Conservation (phyloP, 2,888 invertebrate genomes). For the Theodoxus fluviatilis region DNA sequence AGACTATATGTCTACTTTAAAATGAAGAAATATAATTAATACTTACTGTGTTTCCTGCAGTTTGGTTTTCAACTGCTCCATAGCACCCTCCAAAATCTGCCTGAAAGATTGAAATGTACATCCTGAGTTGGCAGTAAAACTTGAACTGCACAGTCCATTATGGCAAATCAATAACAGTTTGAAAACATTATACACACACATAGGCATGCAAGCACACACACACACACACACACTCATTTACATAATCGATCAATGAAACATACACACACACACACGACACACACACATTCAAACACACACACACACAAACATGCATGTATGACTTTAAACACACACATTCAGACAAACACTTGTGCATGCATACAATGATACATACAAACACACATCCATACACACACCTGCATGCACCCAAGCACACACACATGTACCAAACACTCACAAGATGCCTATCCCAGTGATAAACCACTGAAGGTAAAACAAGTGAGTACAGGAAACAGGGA, state of each 20-base stretch:
- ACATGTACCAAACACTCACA: background rate
- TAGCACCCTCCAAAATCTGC: slow-evolving; percentile 59
- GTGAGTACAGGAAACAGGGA: too few relatives aligned
- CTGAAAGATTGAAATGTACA: too few relatives aligned
- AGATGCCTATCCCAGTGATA: too few relatives aligned
- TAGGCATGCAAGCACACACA: background rate
- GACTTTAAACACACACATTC: background rate
- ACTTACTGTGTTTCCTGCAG: slow-evolving; percentile 61
- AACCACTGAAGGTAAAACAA: too few relatives aligned
- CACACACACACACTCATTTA: background rate
- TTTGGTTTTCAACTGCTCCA: slow-evolving; percentile 63
- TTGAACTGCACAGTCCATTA: background rate
- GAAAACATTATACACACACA: slow-evolving; percentile 6
- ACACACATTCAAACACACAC: background rate
- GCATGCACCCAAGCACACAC: background rate
- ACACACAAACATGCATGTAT: slow-evolving; percentile 5
- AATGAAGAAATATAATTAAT: background rate
- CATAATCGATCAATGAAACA: background rate
- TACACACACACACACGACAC: background rate
- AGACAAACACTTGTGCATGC: background rate
- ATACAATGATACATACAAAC: background rate
- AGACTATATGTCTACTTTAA: background rate
- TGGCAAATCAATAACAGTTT: background rate
- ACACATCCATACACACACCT: slow-evolving; percentile 14
- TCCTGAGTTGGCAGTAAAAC: too few relatives aligned